phyloP scores from a whole-genome alignment of 1,140 invertebrate species.

The Drosophila lacteicornis region DNA sequence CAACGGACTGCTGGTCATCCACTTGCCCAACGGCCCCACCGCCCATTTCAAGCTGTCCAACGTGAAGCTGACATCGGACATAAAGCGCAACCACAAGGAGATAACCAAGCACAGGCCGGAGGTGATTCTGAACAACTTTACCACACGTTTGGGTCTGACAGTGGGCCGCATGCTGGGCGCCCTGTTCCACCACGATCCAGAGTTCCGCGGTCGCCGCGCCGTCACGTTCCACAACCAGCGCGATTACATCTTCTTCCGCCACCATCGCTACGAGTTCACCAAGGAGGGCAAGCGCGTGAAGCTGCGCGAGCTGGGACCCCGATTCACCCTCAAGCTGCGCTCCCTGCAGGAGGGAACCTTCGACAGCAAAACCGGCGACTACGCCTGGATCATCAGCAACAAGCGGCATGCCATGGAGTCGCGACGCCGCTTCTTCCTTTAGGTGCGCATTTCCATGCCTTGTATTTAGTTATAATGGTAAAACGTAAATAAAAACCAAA shows the following conservation, averaged over 20 bases:
- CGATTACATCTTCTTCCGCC: conserved; percentile 99
- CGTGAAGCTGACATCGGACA: conserved; percentile 92
- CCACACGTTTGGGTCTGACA: conserved; percentile 95
- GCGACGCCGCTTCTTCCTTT: conserved; percentile 95
- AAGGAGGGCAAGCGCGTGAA: conserved; percentile 92
- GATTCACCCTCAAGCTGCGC: conserved; percentile 96
- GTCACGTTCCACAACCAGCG: conserved; percentile 99
- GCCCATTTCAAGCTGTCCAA: conserved; percentile 94
- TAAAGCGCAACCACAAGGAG: conserved; percentile 91
- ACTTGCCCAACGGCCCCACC: conserved; percentile 98
- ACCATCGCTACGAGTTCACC: conserved; percentile 98
- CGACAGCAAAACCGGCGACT: conserved; percentile 98
- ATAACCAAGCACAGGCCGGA: conserved; percentile 95
- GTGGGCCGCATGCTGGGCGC: conserved; percentile 97
- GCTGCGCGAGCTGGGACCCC: conserved; percentile 96
- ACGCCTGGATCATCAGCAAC: conserved; percentile 98
- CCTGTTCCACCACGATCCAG: conserved; percentile 97
- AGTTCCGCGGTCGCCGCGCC: conserved; percentile 96
- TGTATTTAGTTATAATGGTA: conserved; percentile 54
- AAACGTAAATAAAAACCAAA: conserved; percentile 54
- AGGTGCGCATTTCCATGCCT: conserved; percentile 61
- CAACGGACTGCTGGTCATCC: conserved; percentile 96
- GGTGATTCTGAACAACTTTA: conserved; percentile 98
- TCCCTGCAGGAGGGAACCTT: conserved; percentile 98
- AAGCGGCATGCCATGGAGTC: conserved; percentile 96